A percentile compares a stretch with the other conserved stretches of the same genome.
Conservation (phyloP, 2,113 vertebrate genomes). For the Lophotis ruficrista region DNA sequence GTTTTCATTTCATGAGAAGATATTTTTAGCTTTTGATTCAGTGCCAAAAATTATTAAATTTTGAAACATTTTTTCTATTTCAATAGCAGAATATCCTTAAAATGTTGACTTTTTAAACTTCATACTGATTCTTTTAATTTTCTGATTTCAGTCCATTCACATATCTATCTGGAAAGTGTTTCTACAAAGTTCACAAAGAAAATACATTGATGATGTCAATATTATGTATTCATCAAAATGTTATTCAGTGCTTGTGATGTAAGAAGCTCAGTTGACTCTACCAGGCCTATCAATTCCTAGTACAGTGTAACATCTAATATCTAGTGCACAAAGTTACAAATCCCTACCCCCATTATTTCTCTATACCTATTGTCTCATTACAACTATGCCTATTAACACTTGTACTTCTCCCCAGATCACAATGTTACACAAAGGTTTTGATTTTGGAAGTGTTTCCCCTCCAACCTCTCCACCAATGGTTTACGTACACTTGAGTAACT, state of each 20-base stretch:
- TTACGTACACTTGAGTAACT: not conserved
- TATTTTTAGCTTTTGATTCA: not conserved
- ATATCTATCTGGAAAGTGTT: not conserved
- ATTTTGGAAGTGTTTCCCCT: not conserved
- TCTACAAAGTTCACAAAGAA: not conserved
- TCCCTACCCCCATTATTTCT: not conserved
- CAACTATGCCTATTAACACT: not conserved
- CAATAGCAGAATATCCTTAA: not conserved
- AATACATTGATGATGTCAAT: not conserved
- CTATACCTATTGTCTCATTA: not conserved
- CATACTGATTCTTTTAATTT: not conserved
- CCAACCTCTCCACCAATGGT: accelerated
- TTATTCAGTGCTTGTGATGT: not conserved
- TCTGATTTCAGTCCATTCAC: not conserved
- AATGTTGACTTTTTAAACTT: not conserved
- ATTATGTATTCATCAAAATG: not conserved
- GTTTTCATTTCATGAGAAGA: not conserved
- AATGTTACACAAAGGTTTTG: not conserved
- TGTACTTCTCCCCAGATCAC: not conserved
- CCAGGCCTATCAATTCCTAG: not conserved
- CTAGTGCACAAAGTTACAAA: not conserved
- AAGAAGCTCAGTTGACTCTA: not conserved
- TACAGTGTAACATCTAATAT: not conserved
- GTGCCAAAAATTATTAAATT: not conserved
- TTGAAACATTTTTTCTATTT: not conserved